These are phyloP conservation scores for Pterois miles DNA, from an alignment of 2,797 vertebrate genomes.

Conservation along the genomic window DNA sequence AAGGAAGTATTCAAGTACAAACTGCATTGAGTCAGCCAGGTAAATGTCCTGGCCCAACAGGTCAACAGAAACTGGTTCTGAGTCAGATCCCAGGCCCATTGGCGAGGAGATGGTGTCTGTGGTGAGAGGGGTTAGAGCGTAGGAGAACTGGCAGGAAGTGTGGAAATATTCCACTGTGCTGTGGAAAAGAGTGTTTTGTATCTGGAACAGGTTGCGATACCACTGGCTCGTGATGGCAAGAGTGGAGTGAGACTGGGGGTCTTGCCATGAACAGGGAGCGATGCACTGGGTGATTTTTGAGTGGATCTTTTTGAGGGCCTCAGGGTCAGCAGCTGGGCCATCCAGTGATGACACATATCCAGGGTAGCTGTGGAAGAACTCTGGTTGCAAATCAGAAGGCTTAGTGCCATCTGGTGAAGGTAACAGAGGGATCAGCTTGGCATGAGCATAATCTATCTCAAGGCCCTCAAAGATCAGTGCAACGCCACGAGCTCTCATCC, in stretches of 20 bases:
- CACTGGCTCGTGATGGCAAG: constrained; percentile 82
- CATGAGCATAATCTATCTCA: constrained; percentile 84
- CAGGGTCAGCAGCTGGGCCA: constrained; percentile 74
- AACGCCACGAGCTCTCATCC: constrained; percentile 75
- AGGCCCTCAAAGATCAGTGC: constrained; percentile 85
- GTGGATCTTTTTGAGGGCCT: constrained; percentile 73
- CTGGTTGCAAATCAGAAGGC: constrained; percentile 37
- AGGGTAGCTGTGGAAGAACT: constrained; percentile 77
- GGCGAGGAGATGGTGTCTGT: constrained; percentile 87
- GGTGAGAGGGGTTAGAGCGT: constrained; percentile 85
- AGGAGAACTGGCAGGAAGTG: constrained; percentile 77
- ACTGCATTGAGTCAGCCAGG: constrained; percentile 88
- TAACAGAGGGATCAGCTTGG: constrained; percentile 81
- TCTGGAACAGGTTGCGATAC: constrained; percentile 85
- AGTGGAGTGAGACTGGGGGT: constrained; percentile 78
- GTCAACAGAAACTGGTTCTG: constrained; percentile 83
- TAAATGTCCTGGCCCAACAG: constrained; percentile 83
- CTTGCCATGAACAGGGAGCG: constrained; percentile 79
- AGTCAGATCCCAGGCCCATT: constrained; percentile 87
- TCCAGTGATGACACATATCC: constrained; percentile 83
- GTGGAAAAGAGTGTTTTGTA: constrained; percentile 88
- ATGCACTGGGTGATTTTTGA: constrained; percentile 74
- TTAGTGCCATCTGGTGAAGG: constrained; percentile 54
- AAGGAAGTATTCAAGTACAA: constrained; percentile 87
- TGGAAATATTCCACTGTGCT: constrained; percentile 86